phyloP scores from a whole-genome alignment of 2,888 invertebrate species.

The Lasius fuliginosus region DNA sequence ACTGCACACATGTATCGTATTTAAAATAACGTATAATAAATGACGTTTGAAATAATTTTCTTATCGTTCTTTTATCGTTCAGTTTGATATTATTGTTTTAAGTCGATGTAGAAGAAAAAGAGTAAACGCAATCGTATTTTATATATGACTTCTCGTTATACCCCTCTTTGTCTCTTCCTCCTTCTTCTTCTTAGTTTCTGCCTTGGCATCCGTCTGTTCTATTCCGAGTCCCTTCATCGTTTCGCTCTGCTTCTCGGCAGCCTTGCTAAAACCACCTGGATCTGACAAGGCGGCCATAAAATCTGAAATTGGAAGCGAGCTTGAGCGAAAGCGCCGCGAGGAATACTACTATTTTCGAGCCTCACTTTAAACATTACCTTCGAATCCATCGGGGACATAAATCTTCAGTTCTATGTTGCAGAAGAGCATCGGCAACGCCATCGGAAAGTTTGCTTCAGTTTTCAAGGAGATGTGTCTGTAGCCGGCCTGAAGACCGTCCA shows the following conservation, averaged over 20 bases:
- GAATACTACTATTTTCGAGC: constrained; percentile 28
- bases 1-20: not conserved
- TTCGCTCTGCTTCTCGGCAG: constrained; percentile 89
- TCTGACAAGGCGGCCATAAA: constrained; percentile 99
- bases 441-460: constrained; percentile 91
- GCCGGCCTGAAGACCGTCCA: constrained; percentile 91
- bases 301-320: constrained; percentile 88
- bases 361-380: constrained; percentile 86
- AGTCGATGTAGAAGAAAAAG: not conserved
- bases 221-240: constrained; percentile 91
- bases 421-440: constrained; percentile 91
- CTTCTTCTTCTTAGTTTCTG: constrained; percentile 84
- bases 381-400: constrained; percentile 91
- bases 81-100: not conserved
- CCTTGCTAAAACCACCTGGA: constrained; percentile 92
- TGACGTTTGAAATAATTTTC: not conserved
- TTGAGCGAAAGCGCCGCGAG: constrained; percentile 24
- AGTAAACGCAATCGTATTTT: not conserved
- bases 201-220: constrained; percentile 86
- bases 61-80: not conserved
- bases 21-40: not conserved
- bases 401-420: constrained; percentile 91
- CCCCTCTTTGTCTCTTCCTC: constrained; percentile 84
- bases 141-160: constrained; percentile 53
- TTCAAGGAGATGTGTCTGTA: constrained; percentile 91